Evolutionary conservation across 2,113 vertebrate species (phyloP).

Genomic region (Sylvilagus bachmani): DNA sequence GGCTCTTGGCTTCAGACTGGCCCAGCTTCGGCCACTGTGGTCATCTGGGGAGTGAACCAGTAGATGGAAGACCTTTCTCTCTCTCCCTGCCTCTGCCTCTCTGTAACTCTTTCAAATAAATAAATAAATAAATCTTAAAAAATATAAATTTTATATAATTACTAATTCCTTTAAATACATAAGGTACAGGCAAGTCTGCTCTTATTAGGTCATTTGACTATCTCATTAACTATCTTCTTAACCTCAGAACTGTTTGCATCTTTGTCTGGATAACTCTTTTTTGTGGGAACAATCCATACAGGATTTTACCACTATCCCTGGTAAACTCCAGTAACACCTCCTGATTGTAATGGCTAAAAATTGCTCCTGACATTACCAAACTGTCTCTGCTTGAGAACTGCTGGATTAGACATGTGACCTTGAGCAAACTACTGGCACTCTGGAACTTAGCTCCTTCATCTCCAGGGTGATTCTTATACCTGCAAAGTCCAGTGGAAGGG

Average conservation of each 20-base stretch:
- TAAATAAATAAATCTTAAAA: too few species aligned
- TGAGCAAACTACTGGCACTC: not conserved
- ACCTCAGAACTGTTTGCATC: not conserved
- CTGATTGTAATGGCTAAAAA: not conserved
- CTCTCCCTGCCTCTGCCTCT: too few species aligned
- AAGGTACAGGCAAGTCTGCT: slow-evolving; percentile 1
- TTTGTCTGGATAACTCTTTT: not conserved
- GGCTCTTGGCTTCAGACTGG: too few species aligned
- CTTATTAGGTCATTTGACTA: slow-evolving; percentile 11
- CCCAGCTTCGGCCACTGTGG: too few species aligned
- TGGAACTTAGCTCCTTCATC: not conserved
- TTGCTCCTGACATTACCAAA: not conserved
- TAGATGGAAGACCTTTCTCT: too few species aligned
- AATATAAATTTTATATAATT: not conserved
- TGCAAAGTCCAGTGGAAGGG: not conserved
- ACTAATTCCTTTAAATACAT: not conserved
- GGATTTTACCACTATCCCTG: not conserved
- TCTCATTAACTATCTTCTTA: slow-evolving; percentile 30
- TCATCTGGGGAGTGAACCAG: too few species aligned
- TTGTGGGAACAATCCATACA: not conserved
- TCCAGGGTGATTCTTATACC: not conserved
- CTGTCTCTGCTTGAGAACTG: not conserved
- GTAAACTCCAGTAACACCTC: not conserved
- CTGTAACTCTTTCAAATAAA: too few species aligned
- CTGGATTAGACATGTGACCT: not conserved